phyloP scores from a whole-genome alignment of 1,140 invertebrate species.

The Lamellibrachia luymesi region DNA sequence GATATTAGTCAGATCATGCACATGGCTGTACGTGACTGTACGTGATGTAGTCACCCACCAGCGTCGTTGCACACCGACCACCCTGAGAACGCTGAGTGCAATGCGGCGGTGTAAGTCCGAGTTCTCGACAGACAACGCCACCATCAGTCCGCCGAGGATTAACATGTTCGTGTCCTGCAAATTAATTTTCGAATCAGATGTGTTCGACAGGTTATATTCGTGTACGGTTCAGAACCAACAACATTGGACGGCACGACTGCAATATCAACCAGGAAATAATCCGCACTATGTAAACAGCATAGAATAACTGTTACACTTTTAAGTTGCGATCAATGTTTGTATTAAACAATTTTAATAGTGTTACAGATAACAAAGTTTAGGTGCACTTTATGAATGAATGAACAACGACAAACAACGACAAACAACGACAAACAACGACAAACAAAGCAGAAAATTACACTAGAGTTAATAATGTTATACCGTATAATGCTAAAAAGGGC shows the following conservation, averaged over 20 bases:
- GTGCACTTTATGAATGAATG: no score
- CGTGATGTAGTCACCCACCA: conserved; percentile 39
- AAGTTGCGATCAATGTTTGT: no score
- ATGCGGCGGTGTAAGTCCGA: conserved; percentile 80
- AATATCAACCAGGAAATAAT: not conserved
- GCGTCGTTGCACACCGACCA: conserved; percentile 66
- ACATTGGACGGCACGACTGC: not conserved
- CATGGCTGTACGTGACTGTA: not conserved
- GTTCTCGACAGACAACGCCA: conserved; percentile 82
- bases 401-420: no score
- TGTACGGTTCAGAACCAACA: not conserved
- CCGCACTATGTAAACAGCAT: not conserved
- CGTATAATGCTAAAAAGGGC: no score
- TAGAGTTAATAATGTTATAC: no score
- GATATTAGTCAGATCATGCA: not conserved
- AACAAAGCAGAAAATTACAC: no score
- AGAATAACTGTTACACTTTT: no score
- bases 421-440: no score
- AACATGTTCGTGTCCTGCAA: conserved; percentile 78
- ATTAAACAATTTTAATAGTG: no score
- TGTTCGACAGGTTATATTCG: not conserved
- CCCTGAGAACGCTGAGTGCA: conserved; percentile 74
- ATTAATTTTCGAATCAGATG: not conserved
- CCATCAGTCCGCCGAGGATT: conserved; percentile 70
- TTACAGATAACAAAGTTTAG: no score